phyloP scores from a whole-genome alignment of 35 echinoderm and acorn worm genomes.

The Holothuria glaberrima region DNA sequence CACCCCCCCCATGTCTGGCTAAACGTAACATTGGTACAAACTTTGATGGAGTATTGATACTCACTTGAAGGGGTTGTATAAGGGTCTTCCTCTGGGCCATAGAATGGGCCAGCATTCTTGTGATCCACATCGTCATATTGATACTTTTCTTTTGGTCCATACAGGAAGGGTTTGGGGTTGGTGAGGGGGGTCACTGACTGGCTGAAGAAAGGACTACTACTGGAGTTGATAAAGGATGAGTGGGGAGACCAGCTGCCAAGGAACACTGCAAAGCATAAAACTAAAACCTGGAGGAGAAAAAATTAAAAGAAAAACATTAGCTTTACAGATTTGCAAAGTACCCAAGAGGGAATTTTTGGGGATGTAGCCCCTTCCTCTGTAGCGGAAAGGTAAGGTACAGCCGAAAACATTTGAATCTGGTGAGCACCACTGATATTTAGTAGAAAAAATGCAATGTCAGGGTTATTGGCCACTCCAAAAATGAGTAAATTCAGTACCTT shows the following conservation, averaged over 20 bases:
- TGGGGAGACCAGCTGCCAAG: slow-evolving; percentile 95
- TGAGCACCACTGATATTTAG: too few species aligned
- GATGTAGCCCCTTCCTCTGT: too few species aligned
- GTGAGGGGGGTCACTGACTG: slow-evolving; percentile 35
- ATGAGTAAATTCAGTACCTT: too few species aligned
- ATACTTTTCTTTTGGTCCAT: slow-evolving; percentile 53
- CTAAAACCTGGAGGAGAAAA: slow-evolving; percentile 80
- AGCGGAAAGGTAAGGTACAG: too few species aligned
- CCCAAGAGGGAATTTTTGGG: too few species aligned
- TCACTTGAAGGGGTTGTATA: slow-evolving; percentile 85
- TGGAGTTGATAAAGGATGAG: slow-evolving; percentile 67
- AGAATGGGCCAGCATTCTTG: slow-evolving; percentile 25
- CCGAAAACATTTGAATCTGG: too few species aligned
- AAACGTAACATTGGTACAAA: neutral
- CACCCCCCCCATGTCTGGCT: neutral
- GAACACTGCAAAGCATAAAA: slow-evolving; percentile 99
- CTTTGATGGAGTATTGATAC: slow-evolving; percentile 27
- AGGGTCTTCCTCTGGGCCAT: slow-evolving; percentile 69
- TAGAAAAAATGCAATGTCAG: too few species aligned
- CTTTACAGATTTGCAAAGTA: too few species aligned
- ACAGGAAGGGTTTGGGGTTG: slow-evolving; percentile 47
- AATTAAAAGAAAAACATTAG: slow-evolving; percentile 6
- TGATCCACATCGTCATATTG: slow-evolving; percentile 26
- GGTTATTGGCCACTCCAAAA: too few species aligned
- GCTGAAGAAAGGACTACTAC: slow-evolving; percentile 41